phyloP scores from a whole-genome alignment of 1,140 invertebrate genomes.

The Dreissena polymorpha region DNA sequence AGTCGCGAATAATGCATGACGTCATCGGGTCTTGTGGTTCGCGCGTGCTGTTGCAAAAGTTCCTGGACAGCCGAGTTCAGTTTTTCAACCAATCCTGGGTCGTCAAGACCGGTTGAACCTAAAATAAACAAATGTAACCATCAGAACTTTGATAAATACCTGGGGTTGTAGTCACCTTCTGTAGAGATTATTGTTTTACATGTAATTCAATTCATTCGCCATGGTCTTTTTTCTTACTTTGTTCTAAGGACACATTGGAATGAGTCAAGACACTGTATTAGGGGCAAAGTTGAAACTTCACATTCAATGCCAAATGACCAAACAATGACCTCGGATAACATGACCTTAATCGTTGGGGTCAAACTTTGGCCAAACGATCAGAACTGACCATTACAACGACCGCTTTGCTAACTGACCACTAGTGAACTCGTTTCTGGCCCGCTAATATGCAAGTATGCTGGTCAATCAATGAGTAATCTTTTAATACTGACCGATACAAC shows the following conservation, averaged over 20 bases:
- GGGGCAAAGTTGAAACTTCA: too few species aligned
- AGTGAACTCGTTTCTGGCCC: conserved; percentile 4
- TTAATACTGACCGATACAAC: too few species aligned
- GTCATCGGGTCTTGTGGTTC: conserved; percentile 69
- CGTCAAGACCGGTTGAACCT: conserved; percentile 73
- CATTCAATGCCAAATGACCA: background rate
- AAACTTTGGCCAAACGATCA: background rate
- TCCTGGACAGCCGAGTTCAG: conserved; percentile 73
- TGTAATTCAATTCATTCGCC: too few species aligned
- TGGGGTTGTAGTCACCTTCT: too few species aligned
- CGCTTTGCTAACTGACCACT: conserved; percentile 33
- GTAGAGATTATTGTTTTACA: too few species aligned
- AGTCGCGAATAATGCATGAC: conserved; percentile 77
- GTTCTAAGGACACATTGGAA: too few species aligned
- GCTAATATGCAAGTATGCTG: too few species aligned
- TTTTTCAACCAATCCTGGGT: conserved; percentile 69
- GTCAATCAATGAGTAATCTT: too few species aligned
- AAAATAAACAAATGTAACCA: conserved; percentile 50
- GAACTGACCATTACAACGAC: conserved; percentile 32
- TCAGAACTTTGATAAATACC: too few species aligned
- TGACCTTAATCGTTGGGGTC: background rate
- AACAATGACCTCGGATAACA: background rate
- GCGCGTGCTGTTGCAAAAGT: conserved; percentile 75
- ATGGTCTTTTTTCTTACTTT: too few species aligned
- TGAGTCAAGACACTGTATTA: too few species aligned